Percentiles rank a stretch among this genome's conserved stretches.
These are phyloP conservation scores for Dioctria linearis DNA, from an alignment of 2,888 invertebrate genomes.

Conservation along the genomic window DNA sequence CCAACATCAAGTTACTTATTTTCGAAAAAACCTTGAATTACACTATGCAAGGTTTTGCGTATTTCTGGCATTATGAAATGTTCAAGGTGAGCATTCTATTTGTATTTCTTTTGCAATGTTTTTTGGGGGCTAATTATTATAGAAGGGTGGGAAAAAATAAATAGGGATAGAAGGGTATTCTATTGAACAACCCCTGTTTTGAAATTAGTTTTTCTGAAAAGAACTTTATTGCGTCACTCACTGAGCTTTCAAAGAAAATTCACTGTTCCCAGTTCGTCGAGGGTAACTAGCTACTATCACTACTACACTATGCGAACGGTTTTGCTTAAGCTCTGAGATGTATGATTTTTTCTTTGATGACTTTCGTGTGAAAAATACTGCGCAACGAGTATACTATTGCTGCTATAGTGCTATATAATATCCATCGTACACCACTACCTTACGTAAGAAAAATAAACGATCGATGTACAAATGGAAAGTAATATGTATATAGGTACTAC, in stretches of 20 bases:
- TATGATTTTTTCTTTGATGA: slow-evolving; percentile 1
- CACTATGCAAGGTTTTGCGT: not conserved
- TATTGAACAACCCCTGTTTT: too few species aligned
- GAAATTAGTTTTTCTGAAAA: too few species aligned
- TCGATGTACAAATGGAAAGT: slow-evolving; percentile 29
- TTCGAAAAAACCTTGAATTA: slow-evolving; percentile 29
- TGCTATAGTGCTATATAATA: too few species aligned
- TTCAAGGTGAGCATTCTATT: slow-evolving; percentile 29
- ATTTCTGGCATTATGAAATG: slow-evolving; percentile 6
- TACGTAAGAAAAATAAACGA: slow-evolving; percentile 44
- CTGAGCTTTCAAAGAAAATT: slow-evolving; percentile 10
- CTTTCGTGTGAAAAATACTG: slow-evolving; percentile 35
- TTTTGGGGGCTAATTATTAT: not conserved
- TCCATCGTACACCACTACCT: slow-evolving; percentile 3
- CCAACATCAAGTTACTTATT: not conserved
- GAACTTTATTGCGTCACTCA: too few species aligned
- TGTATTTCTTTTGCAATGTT: not conserved
- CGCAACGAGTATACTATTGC: slow-evolving; percentile 14
- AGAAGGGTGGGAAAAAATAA: not conserved
- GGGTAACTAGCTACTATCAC: not conserved
- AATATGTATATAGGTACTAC: not conserved
- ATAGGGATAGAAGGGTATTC: not conserved
- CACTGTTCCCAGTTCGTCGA: not conserved
- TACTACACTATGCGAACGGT: slow-evolving; percentile 9
- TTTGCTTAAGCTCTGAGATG: slow-evolving; percentile 15